A percentile compares a stretch with the other conserved stretches of the same genome.
Evolutionary conservation across 2,113 vertebrate genomes (phyloP).

Genomic region (Carlito syrichta): DNA sequence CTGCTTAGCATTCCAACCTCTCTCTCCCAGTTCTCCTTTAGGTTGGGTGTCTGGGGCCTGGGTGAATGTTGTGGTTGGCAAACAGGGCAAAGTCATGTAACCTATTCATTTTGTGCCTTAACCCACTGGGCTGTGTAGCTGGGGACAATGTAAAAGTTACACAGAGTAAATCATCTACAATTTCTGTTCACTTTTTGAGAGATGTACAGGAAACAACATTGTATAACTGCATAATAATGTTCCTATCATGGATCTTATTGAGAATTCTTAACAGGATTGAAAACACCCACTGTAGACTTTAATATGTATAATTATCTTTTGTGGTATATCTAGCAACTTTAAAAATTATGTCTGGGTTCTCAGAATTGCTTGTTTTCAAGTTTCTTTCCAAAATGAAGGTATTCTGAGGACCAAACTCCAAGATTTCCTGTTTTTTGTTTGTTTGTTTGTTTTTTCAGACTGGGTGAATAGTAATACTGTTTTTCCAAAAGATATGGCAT

Average conservation of each 20-base stretch:
- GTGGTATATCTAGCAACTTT: background rate
- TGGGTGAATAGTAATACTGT: background rate
- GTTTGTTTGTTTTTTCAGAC: no score
- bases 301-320: conserved; percentile 26
- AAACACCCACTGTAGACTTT: conserved; percentile 38
- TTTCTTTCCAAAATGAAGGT: background rate
- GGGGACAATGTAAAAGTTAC: background rate
- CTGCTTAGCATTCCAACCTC: no score
- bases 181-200: background rate
- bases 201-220: background rate
- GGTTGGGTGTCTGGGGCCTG: background rate
- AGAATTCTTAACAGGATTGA: conserved; percentile 40
- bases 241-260: conserved; percentile 41
- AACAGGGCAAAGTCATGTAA: background rate
- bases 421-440: conserved; percentile 9
- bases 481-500: background rate
- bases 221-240: background rate
- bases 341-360: background rate
- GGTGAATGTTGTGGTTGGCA: background rate
- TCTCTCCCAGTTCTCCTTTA: background rate
- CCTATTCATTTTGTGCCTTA: background rate
- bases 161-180: background rate
- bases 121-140: background rate
- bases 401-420: background rate
- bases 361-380: background rate